Conservation (phyloP, 2,797 vertebrate genomes). For the Tenualosa ilisha region DNA sequence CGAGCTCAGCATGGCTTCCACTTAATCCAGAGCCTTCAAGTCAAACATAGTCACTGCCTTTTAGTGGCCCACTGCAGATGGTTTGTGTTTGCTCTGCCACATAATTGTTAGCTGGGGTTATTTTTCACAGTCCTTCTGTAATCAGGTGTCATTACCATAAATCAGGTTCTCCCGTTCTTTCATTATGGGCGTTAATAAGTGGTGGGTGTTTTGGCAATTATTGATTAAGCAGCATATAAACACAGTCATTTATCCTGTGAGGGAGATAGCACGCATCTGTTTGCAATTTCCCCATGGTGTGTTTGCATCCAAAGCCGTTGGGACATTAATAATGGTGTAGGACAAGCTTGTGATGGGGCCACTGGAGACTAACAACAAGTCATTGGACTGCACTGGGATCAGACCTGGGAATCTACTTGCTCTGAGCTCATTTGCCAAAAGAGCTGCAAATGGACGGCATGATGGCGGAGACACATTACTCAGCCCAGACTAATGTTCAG, state of each 20-base stretch:
- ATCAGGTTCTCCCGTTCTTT: constrained; percentile 64
- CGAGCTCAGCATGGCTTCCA: neutral
- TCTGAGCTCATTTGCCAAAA: constrained; percentile 25
- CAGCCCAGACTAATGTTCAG: neutral
- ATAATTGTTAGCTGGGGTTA: neutral
- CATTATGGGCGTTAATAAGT: constrained; percentile 60
- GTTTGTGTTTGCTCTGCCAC: constrained; percentile 9
- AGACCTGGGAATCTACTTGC: neutral
- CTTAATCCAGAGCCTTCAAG: neutral
- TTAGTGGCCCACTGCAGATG: neutral
- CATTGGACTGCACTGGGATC: neutral
- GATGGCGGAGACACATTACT: constrained; percentile 23
- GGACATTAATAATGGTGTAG: neutral
- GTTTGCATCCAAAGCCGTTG: neutral
- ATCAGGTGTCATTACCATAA: constrained; percentile 56
- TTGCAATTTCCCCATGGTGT: neutral
- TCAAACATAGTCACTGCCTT: neutral
- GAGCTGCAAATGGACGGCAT: constrained; percentile 42
- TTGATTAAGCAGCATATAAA: constrained; percentile 64
- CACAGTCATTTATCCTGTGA: constrained; percentile 38
- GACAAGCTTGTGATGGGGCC: neutral
- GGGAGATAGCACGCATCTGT: constrained; percentile 36
- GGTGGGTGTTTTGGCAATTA: constrained; percentile 62
- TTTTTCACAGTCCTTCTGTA: constrained; percentile 28
- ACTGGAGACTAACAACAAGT: neutral